phyloP scores from a whole-genome alignment of 64 coral and sea anemone genomes.

The Orbicella faveolata region DNA sequence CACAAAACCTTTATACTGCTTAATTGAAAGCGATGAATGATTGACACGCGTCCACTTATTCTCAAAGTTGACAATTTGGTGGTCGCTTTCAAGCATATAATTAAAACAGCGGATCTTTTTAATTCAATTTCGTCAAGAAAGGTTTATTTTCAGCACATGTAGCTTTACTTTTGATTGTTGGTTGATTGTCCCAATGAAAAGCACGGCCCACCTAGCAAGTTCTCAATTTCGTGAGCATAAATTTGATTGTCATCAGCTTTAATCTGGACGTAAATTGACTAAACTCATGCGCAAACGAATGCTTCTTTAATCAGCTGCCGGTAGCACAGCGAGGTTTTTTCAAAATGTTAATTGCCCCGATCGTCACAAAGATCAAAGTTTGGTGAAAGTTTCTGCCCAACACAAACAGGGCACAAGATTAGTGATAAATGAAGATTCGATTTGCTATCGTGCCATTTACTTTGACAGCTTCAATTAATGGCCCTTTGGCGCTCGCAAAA shows the following conservation, averaged over 20 bases:
- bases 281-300: not conserved
- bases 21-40: slow-evolving; percentile 42
- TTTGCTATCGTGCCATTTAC: not conserved
- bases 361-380: not conserved
- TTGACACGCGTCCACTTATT: slow-evolving; percentile 10
- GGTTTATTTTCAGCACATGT: not conserved
- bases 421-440: slow-evolving; percentile 29
- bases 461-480: slow-evolving; percentile 12
- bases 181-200: not conserved
- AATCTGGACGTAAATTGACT: not conserved
- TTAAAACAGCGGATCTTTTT: slow-evolving; percentile 32
- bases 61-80: slow-evolving; percentile 16
- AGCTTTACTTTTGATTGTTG: not conserved
- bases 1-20: not conserved
- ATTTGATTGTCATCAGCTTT: not conserved
- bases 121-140: not conserved
- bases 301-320: not conserved
- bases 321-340: too few species aligned
- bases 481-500: not conserved
- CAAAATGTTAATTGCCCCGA: slow-evolving; percentile 27
- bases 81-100: slow-evolving; percentile 19
- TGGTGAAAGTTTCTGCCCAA: not conserved
- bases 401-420: slow-evolving; percentile 4
- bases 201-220: not conserved
- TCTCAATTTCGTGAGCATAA: not conserved